Percentiles rank a stretch among this genome's conserved stretches.
phyloP scores from a whole-genome alignment of 2,888 invertebrate genomes.

The Capitulum mitella region DNA sequence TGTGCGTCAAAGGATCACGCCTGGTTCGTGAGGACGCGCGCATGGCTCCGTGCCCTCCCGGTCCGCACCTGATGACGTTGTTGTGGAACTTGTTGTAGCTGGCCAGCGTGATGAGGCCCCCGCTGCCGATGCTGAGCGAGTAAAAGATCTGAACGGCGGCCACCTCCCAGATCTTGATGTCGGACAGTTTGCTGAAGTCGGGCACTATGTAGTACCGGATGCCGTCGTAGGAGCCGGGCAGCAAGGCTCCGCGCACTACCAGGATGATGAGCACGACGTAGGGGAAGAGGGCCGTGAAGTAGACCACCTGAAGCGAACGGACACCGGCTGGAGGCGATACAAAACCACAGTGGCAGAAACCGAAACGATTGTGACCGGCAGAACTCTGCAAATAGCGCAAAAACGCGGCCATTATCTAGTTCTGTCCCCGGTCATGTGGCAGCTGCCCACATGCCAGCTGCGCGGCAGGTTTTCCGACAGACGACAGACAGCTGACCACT shows the following conservation, averaged over 20 bases:
- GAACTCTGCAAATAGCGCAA: too few species aligned
- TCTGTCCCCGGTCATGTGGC: too few species aligned
- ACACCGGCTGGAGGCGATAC: too few species aligned
- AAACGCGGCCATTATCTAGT: too few species aligned
- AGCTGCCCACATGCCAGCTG: too few species aligned
- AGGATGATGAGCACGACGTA: conserved; percentile 87
- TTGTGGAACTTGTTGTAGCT: conserved; percentile 98
- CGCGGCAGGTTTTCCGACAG: too few species aligned
- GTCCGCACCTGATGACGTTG: conserved; percentile 86
- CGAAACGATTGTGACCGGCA: too few species aligned
- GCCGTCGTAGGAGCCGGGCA: conserved; percentile 87
- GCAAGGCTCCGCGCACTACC: conserved; percentile 80
- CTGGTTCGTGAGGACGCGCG: too few species aligned
- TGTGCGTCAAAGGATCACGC: too few species aligned
- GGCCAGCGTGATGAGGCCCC: conserved; percentile 89
- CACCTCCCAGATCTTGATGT: conserved; percentile 81
- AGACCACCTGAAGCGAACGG: conserved; percentile 70
- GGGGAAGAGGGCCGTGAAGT: conserved; percentile 97
- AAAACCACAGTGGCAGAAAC: too few species aligned
- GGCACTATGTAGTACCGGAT: conserved; percentile 91
- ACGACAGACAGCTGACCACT: too few species aligned
- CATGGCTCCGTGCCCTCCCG: too few species aligned
- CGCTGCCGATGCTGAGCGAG: conserved; percentile 96
- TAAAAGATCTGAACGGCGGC: conserved; percentile 98
- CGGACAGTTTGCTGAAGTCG: conserved; percentile 51